phyloP scores from a whole-genome alignment of 2,888 invertebrate species.

The Yponomeuta evonymella region DNA sequence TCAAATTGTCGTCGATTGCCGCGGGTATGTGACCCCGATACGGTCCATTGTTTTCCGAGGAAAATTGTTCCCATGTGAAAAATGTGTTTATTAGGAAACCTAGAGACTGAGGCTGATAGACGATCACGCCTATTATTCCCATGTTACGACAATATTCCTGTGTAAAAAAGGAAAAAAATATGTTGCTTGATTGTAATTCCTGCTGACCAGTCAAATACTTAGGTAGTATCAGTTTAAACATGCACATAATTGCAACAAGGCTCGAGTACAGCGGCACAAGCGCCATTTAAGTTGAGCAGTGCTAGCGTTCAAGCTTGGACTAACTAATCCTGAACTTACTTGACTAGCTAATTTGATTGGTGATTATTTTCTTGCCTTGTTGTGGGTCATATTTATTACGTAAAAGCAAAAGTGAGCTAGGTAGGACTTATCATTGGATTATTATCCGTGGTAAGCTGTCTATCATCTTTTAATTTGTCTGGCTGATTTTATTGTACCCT shows the following conservation, averaged over 20 bases:
- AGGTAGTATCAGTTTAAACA: background rate
- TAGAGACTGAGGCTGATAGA: background rate
- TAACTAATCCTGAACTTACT: background rate
- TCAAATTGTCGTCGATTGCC: background rate
- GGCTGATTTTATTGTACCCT: too few relatives aligned
- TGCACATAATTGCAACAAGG: background rate
- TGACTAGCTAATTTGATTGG: background rate
- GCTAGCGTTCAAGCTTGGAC: background rate
- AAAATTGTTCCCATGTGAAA: slow-evolving; percentile 1
- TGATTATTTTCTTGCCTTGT: background rate
- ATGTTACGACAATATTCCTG: background rate
- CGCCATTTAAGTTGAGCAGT: background rate
- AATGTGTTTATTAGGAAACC: slow-evolving; percentile 3
- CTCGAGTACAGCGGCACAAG: background rate
- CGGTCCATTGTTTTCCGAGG: background rate
- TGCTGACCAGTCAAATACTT: background rate
- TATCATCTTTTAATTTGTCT: too few relatives aligned
- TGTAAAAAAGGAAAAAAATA: background rate
- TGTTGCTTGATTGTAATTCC: too few relatives aligned
- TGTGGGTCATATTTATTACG: background rate
- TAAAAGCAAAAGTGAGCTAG: too few relatives aligned
- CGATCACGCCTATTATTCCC: background rate
- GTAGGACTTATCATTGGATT: too few relatives aligned
- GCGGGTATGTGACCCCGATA: background rate
- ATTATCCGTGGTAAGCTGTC: too few relatives aligned